Evolutionary conservation across 2,888 invertebrate species (phyloP).

Genomic region (Heteromyza rotundicornis): DNA sequence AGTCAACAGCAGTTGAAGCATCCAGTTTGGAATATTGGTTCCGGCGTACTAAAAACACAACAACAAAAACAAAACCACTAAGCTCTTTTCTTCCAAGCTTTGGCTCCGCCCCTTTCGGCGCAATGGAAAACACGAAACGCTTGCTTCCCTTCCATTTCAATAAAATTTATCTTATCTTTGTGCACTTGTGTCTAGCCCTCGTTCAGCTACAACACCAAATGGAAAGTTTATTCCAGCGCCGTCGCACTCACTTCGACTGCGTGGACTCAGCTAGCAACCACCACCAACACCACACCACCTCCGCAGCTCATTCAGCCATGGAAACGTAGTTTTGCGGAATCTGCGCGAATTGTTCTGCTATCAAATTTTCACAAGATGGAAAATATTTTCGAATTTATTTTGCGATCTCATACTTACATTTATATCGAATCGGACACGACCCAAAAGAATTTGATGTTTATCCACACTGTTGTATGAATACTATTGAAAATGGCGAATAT

Average conservation of each 20-base stretch:
- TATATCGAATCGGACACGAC: too few relatives aligned
- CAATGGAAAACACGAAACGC: not conserved
- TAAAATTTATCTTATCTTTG: not conserved
- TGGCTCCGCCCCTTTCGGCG: constrained; percentile 5
- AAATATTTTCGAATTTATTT: not conserved
- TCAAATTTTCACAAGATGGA: not conserved
- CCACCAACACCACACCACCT: not conserved
- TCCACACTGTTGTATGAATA: too few relatives aligned
- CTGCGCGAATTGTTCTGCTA: not conserved
- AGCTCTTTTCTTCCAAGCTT: not conserved
- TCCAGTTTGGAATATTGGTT: not conserved
- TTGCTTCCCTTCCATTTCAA: not conserved
- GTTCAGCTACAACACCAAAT: not conserved
- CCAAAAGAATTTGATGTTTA: too few relatives aligned
- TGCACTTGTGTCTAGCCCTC: not conserved
- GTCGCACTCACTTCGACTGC: not conserved
- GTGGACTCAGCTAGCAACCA: not conserved
- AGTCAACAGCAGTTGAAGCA: constrained; percentile 56
- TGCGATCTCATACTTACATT: not conserved
- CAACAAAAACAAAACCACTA: not conserved
- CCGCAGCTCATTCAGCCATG: not conserved
- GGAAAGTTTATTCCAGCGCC: not conserved
- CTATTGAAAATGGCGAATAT: too few relatives aligned
- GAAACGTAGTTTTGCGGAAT: not conserved
- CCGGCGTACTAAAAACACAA: not conserved